Base-by-base conservation (phyloP, 2,113 vertebrate species). In the Oncorhynchus gorbuscha region DNA sequence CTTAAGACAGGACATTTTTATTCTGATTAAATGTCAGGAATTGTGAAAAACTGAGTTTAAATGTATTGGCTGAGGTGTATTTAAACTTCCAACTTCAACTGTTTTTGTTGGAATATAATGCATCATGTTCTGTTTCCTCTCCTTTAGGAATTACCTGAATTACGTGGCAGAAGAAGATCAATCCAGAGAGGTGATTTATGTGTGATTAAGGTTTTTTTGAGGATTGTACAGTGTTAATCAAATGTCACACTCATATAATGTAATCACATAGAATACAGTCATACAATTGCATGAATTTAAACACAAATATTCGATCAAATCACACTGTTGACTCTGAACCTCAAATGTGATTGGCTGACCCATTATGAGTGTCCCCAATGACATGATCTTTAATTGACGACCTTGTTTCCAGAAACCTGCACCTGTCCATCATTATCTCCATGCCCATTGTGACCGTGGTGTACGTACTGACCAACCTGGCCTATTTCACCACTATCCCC, bases 151-250 rank as follows among this genome's bases (percentile, higher is more conserved):
- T 80, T 93, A 93, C 79, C 85, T 93, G 84, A 93, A 93, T 75
- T 93, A 93, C 18, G 92, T 93, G 1, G 93, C 92, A 0, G 92
- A 92, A 69, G 92, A 93, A 89, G 91, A 91, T 93, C 88, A 84
- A 93, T 84, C 92, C 92, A 83, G 91, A 93, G 86, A 93, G 88
- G 92, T 93, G 86, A 90, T 67, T 83, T 86, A 79, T 84, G 81
- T 81, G 82, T 83, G 74, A 74, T 80, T 71, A 83, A 58, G 79
- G 77, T 84, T 88, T 80, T 84, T 69, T 87, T 81, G 73, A 81
- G 61, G 69, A 78, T 77, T 78, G 51, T 74, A 58, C 39, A 45
- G 39, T 45, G 3, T 45, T 45, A 3, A 45, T 45, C 39, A 45
- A 45, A 45, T 45, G 11, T 12, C 39, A 45, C 39, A 45, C 39